Percentiles rank a stretch among this genome's conserved stretches.
Conservation (phyloP, 2,888 invertebrate genomes). For the Agrilus cyanescens region DNA sequence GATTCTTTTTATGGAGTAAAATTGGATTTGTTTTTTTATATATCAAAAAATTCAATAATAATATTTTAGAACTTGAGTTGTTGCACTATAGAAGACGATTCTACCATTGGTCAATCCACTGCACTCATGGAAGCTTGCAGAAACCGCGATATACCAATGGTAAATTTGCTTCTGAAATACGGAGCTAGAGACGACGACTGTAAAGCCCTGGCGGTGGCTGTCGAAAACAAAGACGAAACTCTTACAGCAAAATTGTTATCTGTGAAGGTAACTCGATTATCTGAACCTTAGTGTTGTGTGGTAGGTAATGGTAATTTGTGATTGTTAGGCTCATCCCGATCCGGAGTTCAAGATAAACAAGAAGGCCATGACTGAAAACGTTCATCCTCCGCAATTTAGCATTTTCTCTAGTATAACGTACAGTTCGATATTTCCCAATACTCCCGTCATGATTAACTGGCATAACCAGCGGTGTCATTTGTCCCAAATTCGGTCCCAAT, state of each 20-base stretch:
- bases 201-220: constrained; percentile 67
- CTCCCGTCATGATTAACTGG: constrained; percentile 87
- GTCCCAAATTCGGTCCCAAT: constrained; percentile 61
- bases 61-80: constrained; percentile 25
- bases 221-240: constrained; percentile 58
- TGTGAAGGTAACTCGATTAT: constrained; percentile 46
- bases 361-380: constrained; percentile 60
- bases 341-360: constrained; percentile 89
- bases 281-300: constrained; percentile 17
- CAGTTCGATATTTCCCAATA: constrained; percentile 69
- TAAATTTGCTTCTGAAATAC: constrained; percentile 63
- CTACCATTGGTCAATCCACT: constrained; percentile 36
- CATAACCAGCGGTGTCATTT: constrained; percentile 65
- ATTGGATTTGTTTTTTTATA: not conserved
- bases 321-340: constrained; percentile 66
- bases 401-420: constrained; percentile 46
- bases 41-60: not conserved
- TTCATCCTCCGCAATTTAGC: constrained; percentile 42
- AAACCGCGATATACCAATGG: constrained; percentile 54
- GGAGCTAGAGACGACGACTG: constrained; percentile 84
- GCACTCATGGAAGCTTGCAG: constrained; percentile 59
- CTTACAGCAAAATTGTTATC: constrained; percentile 74
- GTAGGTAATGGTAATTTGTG: constrained; percentile 9
- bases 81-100: constrained; percentile 37
- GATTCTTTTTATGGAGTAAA: constrained; percentile 11